Percentiles rank a stretch among this genome's conserved stretches.
phyloP scores from a whole-genome alignment of 2,888 invertebrate species.

The Aplocera efformata region DNA sequence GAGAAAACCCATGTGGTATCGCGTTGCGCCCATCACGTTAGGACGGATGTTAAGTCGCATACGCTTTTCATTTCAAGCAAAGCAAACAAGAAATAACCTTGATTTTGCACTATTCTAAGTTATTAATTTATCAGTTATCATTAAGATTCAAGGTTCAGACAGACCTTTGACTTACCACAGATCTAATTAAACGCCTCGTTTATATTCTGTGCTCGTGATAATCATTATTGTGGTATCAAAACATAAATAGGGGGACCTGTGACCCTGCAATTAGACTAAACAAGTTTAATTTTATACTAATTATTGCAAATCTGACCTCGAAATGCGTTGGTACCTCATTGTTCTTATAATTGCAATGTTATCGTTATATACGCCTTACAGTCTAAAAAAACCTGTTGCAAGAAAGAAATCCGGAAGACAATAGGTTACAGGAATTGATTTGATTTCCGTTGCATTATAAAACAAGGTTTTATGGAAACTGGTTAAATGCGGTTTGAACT shows the following conservation, averaged over 20 bases:
- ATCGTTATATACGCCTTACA: neutral
- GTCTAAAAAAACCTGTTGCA: neutral
- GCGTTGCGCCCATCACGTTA: too few relatives aligned
- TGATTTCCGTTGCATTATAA: too few relatives aligned
- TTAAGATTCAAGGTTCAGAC: slow-evolving; percentile 5
- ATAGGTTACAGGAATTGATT: slow-evolving; percentile 3
- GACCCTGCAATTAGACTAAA: slow-evolving; percentile 19
- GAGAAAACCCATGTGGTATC: too few relatives aligned
- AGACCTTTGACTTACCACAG: slow-evolving; percentile 14
- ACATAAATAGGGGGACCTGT: slow-evolving; percentile 24
- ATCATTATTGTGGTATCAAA: slow-evolving; percentile 27
- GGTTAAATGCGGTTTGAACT: too few relatives aligned
- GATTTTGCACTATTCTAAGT: too few relatives aligned
- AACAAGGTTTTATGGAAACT: too few relatives aligned
- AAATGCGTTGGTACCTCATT: slow-evolving; percentile 5
- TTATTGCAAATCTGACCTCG: slow-evolving; percentile 11
- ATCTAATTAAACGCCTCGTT: slow-evolving; percentile 21
- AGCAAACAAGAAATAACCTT: too few relatives aligned
- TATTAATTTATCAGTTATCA: too few relatives aligned
- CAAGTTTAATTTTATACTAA: slow-evolving; percentile 12
- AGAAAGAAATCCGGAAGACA: slow-evolving; percentile 1
- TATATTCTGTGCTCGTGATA: slow-evolving; percentile 25
- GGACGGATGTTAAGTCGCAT: too few relatives aligned
- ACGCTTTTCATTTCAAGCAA: too few relatives aligned
- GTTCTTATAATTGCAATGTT: slow-evolving; percentile 11